Percentiles rank a stretch among this genome's conserved stretches.
phyloP scores from a whole-genome alignment of 2,888 invertebrate genomes.

The Perizoma affinitatum region DNA sequence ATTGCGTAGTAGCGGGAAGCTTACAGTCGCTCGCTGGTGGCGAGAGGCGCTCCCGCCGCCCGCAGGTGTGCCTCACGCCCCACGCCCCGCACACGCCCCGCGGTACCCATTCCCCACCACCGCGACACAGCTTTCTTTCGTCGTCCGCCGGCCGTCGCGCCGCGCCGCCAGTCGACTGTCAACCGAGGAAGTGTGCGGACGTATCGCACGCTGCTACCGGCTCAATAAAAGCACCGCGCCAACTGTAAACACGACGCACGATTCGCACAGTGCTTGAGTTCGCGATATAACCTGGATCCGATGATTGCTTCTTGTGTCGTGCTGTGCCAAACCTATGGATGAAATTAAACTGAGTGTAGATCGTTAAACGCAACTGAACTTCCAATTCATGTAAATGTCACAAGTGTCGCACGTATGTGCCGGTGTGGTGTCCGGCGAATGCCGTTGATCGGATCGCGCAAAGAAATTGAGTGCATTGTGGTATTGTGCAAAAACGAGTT shows the following conservation, averaged over 20 bases:
- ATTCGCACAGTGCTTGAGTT: slow-evolving; percentile 73
- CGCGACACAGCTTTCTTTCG: slow-evolving; percentile 63
- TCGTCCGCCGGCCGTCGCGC: slow-evolving; percentile 37
- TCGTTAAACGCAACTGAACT: slow-evolving; percentile 64
- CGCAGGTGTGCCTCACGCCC: slow-evolving; percentile 74
- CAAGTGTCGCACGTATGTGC: slow-evolving; percentile 63
- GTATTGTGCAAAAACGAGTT: slow-evolving; percentile 74
- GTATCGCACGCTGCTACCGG: slow-evolving; percentile 42
- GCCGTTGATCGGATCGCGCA: slow-evolving; percentile 64
- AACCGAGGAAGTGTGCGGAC: slow-evolving; percentile 66
- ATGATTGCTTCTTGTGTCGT: slow-evolving; percentile 67
- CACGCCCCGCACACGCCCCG: slow-evolving; percentile 50
- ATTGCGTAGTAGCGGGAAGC: slow-evolving; percentile 83
- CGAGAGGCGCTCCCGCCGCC: slow-evolving; percentile 67
- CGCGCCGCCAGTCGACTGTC: slow-evolving; percentile 74
- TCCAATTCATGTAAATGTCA: slow-evolving; percentile 75
- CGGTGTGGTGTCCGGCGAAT: slow-evolving; percentile 71
- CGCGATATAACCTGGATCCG: slow-evolving; percentile 72
- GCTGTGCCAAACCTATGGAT: slow-evolving; percentile 77
- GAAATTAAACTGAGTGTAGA: slow-evolving; percentile 57
- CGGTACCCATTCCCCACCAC: slow-evolving; percentile 49
- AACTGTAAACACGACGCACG: slow-evolving; percentile 82
- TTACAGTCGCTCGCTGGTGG: slow-evolving; percentile 65
- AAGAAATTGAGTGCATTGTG: slow-evolving; percentile 69
- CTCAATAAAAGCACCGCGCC: slow-evolving; percentile 66